Evolutionary conservation across 2,113 vertebrate genomes (phyloP).

Genomic region (Hyaena hyaena): DNA sequence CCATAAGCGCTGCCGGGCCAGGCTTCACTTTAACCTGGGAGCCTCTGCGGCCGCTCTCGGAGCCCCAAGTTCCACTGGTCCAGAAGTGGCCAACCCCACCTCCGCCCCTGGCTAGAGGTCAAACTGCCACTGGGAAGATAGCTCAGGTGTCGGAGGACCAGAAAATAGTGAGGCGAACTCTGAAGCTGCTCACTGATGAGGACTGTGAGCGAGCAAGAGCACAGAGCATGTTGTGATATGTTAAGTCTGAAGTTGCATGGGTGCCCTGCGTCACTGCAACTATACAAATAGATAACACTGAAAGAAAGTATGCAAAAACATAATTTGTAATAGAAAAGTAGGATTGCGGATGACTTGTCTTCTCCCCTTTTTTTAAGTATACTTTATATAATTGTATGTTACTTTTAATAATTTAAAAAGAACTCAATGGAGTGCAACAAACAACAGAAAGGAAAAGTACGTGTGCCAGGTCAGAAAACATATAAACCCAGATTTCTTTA

Average conservation of each 20-base stretch:
- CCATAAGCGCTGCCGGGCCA: background rate
- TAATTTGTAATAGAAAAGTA: background rate
- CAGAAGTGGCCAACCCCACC: background rate
- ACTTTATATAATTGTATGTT: background rate
- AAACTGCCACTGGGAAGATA: background rate
- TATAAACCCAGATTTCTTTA: background rate
- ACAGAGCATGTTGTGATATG: background rate
- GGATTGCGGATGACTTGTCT: background rate
- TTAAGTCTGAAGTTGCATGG: background rate
- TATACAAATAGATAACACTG: background rate
- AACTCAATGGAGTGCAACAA: background rate
- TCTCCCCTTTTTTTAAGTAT: background rate
- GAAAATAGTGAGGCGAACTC: background rate
- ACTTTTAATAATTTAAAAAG: conserved; percentile 15
- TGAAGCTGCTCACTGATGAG: background rate
- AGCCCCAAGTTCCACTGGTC: background rate
- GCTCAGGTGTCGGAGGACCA: background rate
- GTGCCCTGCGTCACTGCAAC: background rate
- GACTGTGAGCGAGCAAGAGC: background rate
- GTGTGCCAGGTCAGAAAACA: background rate
- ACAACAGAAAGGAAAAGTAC: background rate
- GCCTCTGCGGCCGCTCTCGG: fast-evolving
- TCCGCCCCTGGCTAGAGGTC: background rate
- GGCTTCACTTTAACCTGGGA: background rate
- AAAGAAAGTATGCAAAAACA: conserved; percentile 6